These are phyloP conservation scores for Rousettus leschenaultii DNA, from an alignment of 2,113 vertebrate genomes.

Conservation along the genomic window DNA sequence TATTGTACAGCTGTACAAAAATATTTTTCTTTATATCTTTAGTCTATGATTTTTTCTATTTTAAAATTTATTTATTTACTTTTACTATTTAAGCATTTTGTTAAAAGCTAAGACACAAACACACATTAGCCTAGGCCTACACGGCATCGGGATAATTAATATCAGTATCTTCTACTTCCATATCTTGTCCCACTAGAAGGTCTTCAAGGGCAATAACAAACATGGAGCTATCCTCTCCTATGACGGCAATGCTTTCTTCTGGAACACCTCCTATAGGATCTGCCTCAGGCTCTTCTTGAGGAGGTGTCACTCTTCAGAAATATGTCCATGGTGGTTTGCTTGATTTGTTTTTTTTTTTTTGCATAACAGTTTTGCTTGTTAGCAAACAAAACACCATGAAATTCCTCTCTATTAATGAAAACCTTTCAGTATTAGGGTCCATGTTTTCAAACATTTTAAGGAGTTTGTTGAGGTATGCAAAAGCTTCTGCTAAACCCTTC, in stretches of 20 bases:
- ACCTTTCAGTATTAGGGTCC: not conserved
- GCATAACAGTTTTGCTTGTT: not conserved
- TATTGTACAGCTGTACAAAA: not conserved
- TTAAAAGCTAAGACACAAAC: not conserved
- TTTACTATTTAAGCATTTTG: not conserved
- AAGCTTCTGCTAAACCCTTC: not conserved
- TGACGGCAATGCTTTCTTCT: not conserved
- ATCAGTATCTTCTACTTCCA: not conserved
- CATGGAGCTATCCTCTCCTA: not conserved
- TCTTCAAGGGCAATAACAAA: not conserved
- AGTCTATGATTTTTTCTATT: not conserved
- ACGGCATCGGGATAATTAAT: not conserved
- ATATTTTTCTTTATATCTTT: not conserved
- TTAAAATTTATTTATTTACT: not conserved
- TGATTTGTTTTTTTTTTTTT: not conserved
- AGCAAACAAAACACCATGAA: not conserved
- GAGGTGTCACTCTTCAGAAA: not conserved
- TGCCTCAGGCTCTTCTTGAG: not conserved
- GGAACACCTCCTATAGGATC: not conserved
- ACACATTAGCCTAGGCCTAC: not conserved
- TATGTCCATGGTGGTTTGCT: not conserved
- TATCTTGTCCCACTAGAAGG: not conserved
- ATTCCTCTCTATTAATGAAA: not conserved
- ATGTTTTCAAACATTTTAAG: not conserved
- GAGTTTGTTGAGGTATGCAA: not conserved